Percentiles rank a stretch among this genome's conserved stretches.
phyloP scores from a whole-genome alignment of 2,113 vertebrate genomes.

The Bungarus multicinctus region DNA sequence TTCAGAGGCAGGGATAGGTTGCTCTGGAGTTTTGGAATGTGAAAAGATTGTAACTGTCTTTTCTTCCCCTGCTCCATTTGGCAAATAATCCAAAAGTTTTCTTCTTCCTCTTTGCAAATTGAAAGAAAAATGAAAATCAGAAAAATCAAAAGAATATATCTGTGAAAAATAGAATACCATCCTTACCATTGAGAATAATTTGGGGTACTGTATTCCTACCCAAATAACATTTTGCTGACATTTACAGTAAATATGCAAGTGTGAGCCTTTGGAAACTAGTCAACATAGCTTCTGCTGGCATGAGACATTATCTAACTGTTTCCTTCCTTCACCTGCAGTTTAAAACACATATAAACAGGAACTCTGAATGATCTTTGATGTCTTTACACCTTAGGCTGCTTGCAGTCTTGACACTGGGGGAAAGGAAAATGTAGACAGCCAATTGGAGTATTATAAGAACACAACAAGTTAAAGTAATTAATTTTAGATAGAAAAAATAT shows the following conservation, averaged over 20 bases:
- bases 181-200: not conserved
- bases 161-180: not conserved
- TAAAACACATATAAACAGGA: constrained; percentile 1
- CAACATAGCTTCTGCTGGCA: not conserved
- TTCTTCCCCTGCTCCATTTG: not conserved
- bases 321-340: not conserved
- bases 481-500: not conserved
- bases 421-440: constrained; percentile 1
- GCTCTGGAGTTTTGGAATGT: not conserved
- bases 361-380: not conserved
- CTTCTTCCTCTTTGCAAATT: not conserved
- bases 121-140: not conserved
- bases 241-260: not conserved
- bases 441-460: constrained; percentile 7
- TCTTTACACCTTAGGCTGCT: constrained; percentile 1
- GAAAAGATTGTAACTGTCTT: not conserved
- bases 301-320: not conserved
- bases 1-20: not conserved
- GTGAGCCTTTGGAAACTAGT: not conserved
- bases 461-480: not conserved
- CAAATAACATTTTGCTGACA: not conserved
- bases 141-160: not conserved
- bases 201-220: not conserved
- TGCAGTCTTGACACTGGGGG: constrained; percentile 18
- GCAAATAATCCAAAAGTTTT: not conserved